Conservation (phyloP, 2,888 invertebrate genomes). For the Drosophila barbarae region DNA sequence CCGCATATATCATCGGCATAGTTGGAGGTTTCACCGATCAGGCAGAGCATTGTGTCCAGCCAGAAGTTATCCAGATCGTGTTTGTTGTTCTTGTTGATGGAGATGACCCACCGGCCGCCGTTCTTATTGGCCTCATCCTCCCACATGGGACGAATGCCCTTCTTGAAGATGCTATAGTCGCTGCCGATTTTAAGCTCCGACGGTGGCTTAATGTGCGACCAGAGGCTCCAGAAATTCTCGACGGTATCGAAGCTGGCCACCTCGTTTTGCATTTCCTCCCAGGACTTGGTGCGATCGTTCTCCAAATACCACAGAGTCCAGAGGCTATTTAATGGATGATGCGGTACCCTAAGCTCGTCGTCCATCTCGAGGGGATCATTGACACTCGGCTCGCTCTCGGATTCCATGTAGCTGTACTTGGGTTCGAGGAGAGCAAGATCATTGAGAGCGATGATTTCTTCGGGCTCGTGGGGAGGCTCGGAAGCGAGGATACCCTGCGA, state of each 20-base stretch:
- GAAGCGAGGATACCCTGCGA: neutral
- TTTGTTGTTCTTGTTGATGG: conserved; percentile 86
- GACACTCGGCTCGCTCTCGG: neutral
- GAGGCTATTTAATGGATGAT: conserved; percentile 94
- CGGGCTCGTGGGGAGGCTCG: neutral
- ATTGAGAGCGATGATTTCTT: too few relatives aligned
- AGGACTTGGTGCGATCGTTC: conserved; percentile 88
- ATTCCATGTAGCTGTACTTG: neutral
- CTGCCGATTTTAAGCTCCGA: conserved; percentile 88
- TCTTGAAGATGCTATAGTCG: conserved; percentile 89
- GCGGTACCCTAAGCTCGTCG: conserved; percentile 79
- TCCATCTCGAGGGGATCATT: neutral
- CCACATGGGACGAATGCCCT: conserved; percentile 90
- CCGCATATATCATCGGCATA: conserved; percentile 95
- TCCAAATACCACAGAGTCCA: conserved; percentile 99
- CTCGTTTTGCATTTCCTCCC: conserved; percentile 95
- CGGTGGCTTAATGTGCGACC: conserved; percentile 90
- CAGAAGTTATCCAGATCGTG: conserved; percentile 87
- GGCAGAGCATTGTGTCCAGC: conserved; percentile 88
- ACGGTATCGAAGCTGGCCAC: conserved; percentile 95
- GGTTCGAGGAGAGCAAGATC: neutral
- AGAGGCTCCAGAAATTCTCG: conserved; percentile 97
- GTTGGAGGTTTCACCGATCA: conserved; percentile 97
- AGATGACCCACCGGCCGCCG: conserved; percentile 91
- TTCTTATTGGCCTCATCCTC: conserved; percentile 90